Evolutionary conservation across 1,140 invertebrate genomes (phyloP).

Genomic region (Himalopsyche phryganea): DNA sequence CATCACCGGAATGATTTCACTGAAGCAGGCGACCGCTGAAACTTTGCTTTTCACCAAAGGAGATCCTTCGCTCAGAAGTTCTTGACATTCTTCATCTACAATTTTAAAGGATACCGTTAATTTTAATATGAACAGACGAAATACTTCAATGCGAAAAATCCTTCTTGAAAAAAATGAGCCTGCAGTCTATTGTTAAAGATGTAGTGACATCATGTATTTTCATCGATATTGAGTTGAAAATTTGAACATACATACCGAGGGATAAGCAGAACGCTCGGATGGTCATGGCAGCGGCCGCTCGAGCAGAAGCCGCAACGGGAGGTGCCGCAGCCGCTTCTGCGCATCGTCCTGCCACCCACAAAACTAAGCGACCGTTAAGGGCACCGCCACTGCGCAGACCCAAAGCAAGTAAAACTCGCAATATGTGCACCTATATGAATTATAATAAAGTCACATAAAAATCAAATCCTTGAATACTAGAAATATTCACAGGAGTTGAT

Average conservation of each 20-base stretch:
- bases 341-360: slow-evolving; percentile 71
- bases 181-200: too few species aligned
- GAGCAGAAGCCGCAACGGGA: slow-evolving; percentile 73
- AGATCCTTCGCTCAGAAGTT: slow-evolving; percentile 62
- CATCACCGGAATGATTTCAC: slow-evolving; percentile 85
- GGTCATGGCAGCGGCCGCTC: slow-evolving; percentile 79
- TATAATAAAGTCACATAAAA: too few species aligned
- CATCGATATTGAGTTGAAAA: too few species aligned
- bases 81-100: slow-evolving; percentile 73
- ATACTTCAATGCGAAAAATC: too few species aligned
- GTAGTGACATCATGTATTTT: too few species aligned
- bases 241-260: slow-evolving; percentile 62
- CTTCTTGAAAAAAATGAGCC: too few species aligned
- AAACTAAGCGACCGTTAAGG: slow-evolving; percentile 77
- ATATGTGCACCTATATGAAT: slow-evolving; percentile 51
- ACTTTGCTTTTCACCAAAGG: slow-evolving; percentile 58
- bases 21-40: slow-evolving; percentile 78
- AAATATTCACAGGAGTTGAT: too few species aligned
- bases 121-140: too few species aligned
- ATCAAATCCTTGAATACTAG: too few species aligned
- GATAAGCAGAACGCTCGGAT: slow-evolving; percentile 77
- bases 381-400: slow-evolving; percentile 77
- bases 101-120: slow-evolving; percentile 24
- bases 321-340: slow-evolving; percentile 63
- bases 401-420: slow-evolving; percentile 75